phyloP scores from a whole-genome alignment of 2,113 vertebrate species.

The Sebastes fasciatus region DNA sequence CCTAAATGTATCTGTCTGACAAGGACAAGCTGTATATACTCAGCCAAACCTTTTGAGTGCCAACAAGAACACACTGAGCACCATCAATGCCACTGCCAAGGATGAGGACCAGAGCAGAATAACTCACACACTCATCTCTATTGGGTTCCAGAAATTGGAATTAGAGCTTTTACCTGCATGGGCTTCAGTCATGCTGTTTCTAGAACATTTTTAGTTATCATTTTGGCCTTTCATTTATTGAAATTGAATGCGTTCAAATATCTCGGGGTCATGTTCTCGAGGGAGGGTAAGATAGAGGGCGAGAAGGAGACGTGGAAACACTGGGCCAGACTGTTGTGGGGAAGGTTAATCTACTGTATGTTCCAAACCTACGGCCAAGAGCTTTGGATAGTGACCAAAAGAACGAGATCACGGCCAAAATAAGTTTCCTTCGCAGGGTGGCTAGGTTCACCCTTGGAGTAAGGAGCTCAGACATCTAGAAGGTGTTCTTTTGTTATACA shows the following conservation, averaged over 20 bases:
- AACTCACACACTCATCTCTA: background rate
- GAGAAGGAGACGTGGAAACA: background rate
- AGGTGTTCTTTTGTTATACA: background rate
- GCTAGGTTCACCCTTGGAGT: background rate
- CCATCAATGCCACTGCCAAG: background rate
- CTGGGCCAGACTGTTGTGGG: background rate
- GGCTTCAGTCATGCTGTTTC: background rate
- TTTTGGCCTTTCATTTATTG: background rate
- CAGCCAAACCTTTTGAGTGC: background rate
- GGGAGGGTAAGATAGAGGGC: background rate
- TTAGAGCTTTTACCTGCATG: background rate
- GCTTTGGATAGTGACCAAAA: background rate
- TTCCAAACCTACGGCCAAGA: background rate
- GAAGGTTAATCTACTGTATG: background rate
- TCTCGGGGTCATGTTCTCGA: background rate
- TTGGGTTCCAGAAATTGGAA: background rate
- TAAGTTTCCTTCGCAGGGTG: background rate
- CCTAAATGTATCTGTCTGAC: background rate
- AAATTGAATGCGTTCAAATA: background rate
- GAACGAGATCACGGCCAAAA: background rate
- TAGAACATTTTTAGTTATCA: background rate
- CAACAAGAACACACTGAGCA: conserved; percentile 10
- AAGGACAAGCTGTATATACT: background rate
- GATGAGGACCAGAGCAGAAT: background rate
- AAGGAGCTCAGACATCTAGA: background rate